Percentiles rank a stretch among this genome's conserved stretches.
These are phyloP conservation scores for Leptinotarsa tumamoca DNA, from an alignment of 2,888 invertebrate genomes.

Conservation along the genomic window DNA sequence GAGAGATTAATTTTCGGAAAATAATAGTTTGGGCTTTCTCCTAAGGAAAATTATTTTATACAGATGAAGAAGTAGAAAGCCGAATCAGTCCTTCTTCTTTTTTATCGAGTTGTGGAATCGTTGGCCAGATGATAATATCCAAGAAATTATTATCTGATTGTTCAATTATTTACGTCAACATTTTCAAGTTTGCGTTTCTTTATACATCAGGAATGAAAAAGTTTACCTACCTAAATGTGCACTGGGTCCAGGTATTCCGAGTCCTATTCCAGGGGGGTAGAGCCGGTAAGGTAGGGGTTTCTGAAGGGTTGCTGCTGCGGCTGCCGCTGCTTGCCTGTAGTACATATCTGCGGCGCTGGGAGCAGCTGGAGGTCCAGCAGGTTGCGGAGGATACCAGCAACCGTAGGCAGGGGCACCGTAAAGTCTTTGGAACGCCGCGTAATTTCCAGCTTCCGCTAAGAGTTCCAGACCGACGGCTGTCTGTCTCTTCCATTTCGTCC, in stretches of 20 bases:
- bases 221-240: slow-evolving; percentile 68
- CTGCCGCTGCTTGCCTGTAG: slow-evolving; percentile 82
- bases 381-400: slow-evolving; percentile 73
- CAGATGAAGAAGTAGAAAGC: too few species aligned
- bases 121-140: neutral
- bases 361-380: slow-evolving; percentile 71
- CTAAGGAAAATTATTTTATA: too few species aligned
- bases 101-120: neutral
- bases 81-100: neutral
- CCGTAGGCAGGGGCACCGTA: slow-evolving; percentile 84
- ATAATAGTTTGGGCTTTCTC: too few species aligned
- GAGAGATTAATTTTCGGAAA: too few species aligned
- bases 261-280: slow-evolving; percentile 72
- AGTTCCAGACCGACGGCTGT: slow-evolving; percentile 97
- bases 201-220: too few species aligned
- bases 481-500: slow-evolving; percentile 99
- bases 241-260: slow-evolving; percentile 76
- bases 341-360: slow-evolving; percentile 83
- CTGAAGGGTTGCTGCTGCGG: slow-evolving; percentile 81
- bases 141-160: neutral
- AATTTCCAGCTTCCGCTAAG: slow-evolving; percentile 96
- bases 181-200: too few species aligned
- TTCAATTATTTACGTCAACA: neutral
- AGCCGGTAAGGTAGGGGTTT: slow-evolving; percentile 87
- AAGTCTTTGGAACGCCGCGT: slow-evolving; percentile 97